Conservation (phyloP, 64 coral and sea anemone species). For the Montipora cactus region DNA sequence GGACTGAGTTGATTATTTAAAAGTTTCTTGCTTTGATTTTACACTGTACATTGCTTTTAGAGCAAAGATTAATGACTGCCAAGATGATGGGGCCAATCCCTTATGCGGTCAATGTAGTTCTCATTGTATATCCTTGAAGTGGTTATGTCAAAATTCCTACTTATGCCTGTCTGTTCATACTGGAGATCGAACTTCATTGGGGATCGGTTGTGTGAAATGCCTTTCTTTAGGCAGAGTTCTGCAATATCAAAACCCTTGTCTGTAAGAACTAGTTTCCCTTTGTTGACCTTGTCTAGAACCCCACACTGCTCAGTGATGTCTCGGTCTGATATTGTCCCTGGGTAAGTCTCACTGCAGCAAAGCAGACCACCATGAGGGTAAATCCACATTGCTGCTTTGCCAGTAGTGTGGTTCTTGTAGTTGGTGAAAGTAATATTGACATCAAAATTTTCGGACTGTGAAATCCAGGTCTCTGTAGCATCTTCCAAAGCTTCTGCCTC, state of each 20-base stretch:
- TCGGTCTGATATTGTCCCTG: slow-evolving; percentile 64
- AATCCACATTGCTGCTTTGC: slow-evolving; percentile 43
- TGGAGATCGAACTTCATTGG: slow-evolving; percentile 52
- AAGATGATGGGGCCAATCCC: too few relatives aligned
- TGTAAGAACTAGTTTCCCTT: slow-evolving; percentile 28
- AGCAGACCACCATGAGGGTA: slow-evolving; percentile 21
- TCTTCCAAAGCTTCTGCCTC: neutral
- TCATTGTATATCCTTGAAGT: too few relatives aligned
- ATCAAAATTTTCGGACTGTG: slow-evolving; percentile 40
- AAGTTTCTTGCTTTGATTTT: too few relatives aligned
- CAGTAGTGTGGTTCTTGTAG: slow-evolving; percentile 56
- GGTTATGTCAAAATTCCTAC: slow-evolving; percentile 72
- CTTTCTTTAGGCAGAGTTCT: slow-evolving; percentile 62
- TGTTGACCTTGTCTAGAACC: slow-evolving; percentile 55
- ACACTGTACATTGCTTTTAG: too few relatives aligned
- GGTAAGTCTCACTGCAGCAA: slow-evolving; percentile 32
- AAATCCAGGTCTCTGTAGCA: neutral
- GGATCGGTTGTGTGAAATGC: slow-evolving; percentile 40
- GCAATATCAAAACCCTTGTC: slow-evolving; percentile 81
- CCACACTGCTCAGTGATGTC: slow-evolving; percentile 67
- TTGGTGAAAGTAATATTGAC: slow-evolving; percentile 32
- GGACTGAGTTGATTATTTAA: too few relatives aligned
- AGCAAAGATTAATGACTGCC: too few relatives aligned
- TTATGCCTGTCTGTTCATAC: slow-evolving; percentile 73
- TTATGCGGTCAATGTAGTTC: too few relatives aligned